Conservation (phyloP, 2,797 vertebrate genomes). For the Ficedula albicollis region DNA sequence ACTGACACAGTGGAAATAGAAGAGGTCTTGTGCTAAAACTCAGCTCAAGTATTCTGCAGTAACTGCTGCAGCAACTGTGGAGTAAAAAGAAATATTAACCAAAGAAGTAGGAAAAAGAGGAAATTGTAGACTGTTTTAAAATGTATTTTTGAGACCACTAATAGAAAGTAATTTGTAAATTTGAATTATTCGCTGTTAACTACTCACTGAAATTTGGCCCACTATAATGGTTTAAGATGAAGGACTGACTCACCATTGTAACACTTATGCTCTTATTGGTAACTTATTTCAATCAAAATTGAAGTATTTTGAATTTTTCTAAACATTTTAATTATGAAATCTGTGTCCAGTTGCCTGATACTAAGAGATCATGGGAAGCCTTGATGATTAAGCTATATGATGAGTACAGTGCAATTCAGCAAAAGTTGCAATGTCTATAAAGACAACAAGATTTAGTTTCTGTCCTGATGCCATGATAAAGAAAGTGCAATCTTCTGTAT, state of each 20-base stretch:
- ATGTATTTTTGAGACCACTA: not conserved
- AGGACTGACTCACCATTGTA: not conserved
- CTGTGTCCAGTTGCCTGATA: not conserved
- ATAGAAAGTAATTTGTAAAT: not conserved
- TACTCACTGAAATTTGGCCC: not conserved
- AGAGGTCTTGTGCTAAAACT: not conserved
- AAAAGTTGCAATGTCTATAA: not conserved
- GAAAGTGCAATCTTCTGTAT: conserved; percentile 14
- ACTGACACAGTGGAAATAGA: not conserved
- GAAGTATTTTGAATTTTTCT: not conserved
- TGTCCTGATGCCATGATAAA: conserved; percentile 21
- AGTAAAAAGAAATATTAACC: not conserved
- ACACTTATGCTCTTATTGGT: not conserved
- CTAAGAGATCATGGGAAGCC: not conserved
- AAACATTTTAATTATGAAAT: not conserved
- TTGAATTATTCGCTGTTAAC: not conserved
- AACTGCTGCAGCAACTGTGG: not conserved
- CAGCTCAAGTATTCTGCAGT: not conserved
- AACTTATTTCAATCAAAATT: not conserved
- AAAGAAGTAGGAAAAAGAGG: not conserved
- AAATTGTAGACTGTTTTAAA: not conserved
- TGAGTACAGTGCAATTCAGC: not conserved
- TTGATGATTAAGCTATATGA: not conserved
- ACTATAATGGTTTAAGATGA: not conserved
- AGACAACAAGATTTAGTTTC: not conserved